Evolutionary conservation across 2,113 vertebrate genomes (phyloP), one percentile per base, ranked within the genome.

Genomic region (Nothoprocta pentlandii): DNA sequence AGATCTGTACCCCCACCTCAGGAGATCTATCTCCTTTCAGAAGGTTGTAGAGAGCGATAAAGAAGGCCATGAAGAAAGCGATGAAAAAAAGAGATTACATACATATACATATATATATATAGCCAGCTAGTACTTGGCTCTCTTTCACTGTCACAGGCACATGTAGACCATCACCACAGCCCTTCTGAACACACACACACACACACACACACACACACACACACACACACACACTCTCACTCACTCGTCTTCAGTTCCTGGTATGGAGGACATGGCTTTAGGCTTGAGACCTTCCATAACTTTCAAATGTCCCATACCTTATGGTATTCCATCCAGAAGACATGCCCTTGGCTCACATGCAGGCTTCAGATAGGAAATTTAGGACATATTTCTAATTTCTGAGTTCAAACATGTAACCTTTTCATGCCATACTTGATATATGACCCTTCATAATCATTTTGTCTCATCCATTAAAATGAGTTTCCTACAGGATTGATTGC

Each of bases 341-440:
- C 7, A 5, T 21, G 70, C 1, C 2, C 0, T 1, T 0, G 10
- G 54, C 16, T 22, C 19, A 75, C 10, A 26, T 19, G 63, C 3
- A 73, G 20, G 8, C 5, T 71, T 54, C 39, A 16, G 69, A 78
- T 36, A 78, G 2, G 2, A 49, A 1, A 53, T 70, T 54, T 80
- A 41, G 11, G 1, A 2, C 63, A 28, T 59, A 19, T 23, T 93
- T 82, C 86, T 63, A 68, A 54, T 70, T 75, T 47, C 16, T 17
- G 1, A 63, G 47, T 84, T 92, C 17, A 63, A 78, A 41, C 1
- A 46, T 4, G 3, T 58, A 83, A 74, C 6, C 4, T 59, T 90
- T 81, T 41, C 10, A 19, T 63, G 20, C 3, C 4, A 3, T 89
- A 30, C 6, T 70, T 71, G 8, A 32, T 70, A 26, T 42, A 61